Base-by-base conservation (phyloP, 2,888 invertebrate genomes). In the Melipona bicolor region DNA sequence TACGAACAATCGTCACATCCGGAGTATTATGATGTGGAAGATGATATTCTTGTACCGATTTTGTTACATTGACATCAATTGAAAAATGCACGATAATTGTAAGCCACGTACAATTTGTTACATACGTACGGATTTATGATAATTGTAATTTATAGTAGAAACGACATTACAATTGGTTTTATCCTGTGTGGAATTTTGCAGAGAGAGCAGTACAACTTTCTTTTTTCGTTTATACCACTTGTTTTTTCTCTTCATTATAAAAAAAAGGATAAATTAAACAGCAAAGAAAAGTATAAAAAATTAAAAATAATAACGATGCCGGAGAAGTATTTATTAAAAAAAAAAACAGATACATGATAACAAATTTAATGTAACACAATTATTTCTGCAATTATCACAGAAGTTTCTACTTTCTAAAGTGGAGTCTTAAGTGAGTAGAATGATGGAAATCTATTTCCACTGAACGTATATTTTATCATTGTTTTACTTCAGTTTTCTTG, bases 41-140 rank as follows among this genome's bases (percentile, higher is more conserved):
- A 68, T 50, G 77, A 77, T 19, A 50, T 50, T 32, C 19, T 79
- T 65, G 21, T 17, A 15, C 80, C 80, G 4, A 67, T 70, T 4
- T 6, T 71, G 19, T 50, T 59, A 6, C 11, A 76, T 36, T 77
- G 52, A 70, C 0, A n/a, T 3, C n/a, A 11, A n/a, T 15, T 50
- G 9, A 24, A 62, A 32, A 13, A 59, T 56, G 13, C n/a, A 56
- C n/a, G 56, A n/a, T 13, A 56, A 32, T 4, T 43, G 21, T 11
- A 49, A 36, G 36, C n/a, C 36, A 70, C 9, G 61, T 68, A 19
- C 9, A 65, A 15, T 27, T 17, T 49, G 13, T 72, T 15, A 56
- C 43, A 9, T 43, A 9, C 9, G 43, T 43, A 43, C 9, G 9
- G 1, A 15, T 27, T 17, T 24, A 43, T 9, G n/a, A 43, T 3